Percentiles rank a stretch among this genome's conserved stretches.
phyloP scores from a whole-genome alignment of 2,113 vertebrate species.

The Ctenomys sociabilis region DNA sequence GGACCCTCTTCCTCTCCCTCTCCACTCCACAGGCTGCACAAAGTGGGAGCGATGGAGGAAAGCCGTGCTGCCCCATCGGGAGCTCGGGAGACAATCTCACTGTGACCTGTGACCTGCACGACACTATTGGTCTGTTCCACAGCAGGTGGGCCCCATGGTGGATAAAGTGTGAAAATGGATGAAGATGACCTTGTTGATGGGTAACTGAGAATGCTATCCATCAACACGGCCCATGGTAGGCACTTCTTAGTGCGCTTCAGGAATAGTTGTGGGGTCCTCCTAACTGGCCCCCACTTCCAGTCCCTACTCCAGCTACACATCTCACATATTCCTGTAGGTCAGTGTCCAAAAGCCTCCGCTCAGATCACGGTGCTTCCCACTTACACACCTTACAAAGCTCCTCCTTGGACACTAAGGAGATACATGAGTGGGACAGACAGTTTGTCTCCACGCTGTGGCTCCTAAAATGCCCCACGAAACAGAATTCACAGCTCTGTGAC shows the following conservation, averaged over 20 bases:
- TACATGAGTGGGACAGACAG: background rate
- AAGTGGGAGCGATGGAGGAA: background rate
- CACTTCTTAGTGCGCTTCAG: background rate
- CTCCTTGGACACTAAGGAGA: background rate
- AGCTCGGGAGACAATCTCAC: background rate
- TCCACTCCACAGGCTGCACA: background rate
- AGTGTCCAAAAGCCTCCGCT: background rate
- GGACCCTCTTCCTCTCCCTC: background rate
- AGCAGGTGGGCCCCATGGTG: background rate
- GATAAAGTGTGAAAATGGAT: background rate
- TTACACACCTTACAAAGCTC: background rate
- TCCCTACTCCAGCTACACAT: background rate
- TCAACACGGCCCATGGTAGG: too few relatives aligned
- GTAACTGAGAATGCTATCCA: background rate
- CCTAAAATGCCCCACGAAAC: background rate
- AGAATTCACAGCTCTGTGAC: background rate
- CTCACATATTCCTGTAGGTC: background rate
- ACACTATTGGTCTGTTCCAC: background rate
- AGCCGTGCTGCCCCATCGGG: background rate
- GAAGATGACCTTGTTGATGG: background rate
- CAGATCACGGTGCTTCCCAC: background rate
- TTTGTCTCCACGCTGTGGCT: background rate
- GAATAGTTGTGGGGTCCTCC: background rate
- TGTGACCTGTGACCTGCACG: background rate
- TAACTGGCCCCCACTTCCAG: background rate